phyloP scores from a whole-genome alignment of 2,113 vertebrate genomes.

The Diadophis punctatus region DNA sequence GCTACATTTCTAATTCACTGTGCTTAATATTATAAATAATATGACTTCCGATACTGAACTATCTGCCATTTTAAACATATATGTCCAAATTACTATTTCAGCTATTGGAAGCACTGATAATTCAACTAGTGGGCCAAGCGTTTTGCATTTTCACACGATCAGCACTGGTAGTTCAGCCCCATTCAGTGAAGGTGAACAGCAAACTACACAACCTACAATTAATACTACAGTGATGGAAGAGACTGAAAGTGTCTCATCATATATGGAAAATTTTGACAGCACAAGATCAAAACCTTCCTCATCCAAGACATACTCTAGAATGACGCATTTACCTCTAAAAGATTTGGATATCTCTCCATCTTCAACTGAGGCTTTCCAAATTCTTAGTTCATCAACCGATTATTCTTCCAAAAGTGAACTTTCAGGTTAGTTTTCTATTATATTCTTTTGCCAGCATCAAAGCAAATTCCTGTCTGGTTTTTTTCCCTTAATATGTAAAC shows the following conservation, averaged over 20 bases:
- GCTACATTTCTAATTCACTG: background rate
- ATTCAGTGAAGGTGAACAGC: background rate
- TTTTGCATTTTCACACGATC: background rate
- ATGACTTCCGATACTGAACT: background rate
- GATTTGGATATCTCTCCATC: background rate
- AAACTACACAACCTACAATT: background rate
- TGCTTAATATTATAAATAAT: background rate
- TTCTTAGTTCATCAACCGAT: slow-evolving; percentile 43
- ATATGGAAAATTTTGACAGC: slow-evolving; percentile 27
- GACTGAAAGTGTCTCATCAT: slow-evolving; percentile 16
- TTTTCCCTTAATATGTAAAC: background rate
- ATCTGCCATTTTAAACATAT: slow-evolving; percentile 9
- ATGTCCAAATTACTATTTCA: slow-evolving; percentile 30
- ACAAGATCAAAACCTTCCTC: background rate
- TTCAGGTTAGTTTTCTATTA: slow-evolving; percentile 55
- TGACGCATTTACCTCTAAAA: accelerated
- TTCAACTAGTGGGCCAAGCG: slow-evolving; percentile 7
- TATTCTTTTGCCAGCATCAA: background rate
- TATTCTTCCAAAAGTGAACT: slow-evolving; percentile 37
- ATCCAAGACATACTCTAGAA: background rate
- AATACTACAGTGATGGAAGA: accelerated
- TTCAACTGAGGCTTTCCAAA: background rate
- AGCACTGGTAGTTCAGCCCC: background rate
- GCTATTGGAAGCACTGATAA: slow-evolving; percentile 25
- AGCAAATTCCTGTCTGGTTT: background rate